Conservation (phyloP, 1,140 invertebrate species). For the Delia radicum region DNA sequence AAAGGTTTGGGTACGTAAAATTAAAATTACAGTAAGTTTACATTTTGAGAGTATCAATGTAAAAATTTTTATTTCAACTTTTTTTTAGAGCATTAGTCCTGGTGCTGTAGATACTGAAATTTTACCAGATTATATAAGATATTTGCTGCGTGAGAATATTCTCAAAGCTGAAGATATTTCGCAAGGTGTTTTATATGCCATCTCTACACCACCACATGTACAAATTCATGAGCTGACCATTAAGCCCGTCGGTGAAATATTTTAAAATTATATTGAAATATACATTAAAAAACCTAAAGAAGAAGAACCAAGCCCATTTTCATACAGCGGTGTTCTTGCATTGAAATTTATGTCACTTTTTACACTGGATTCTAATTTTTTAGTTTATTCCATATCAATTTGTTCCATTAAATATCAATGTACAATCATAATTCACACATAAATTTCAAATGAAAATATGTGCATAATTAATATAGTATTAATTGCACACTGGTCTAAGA, state of each 20-base stretch:
- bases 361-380: too few species aligned
- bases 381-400: too few species aligned
- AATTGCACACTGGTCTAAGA: too few species aligned
- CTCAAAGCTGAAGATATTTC: slow-evolving; percentile 59
- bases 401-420: too few species aligned
- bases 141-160: slow-evolving; percentile 25
- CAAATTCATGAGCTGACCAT: slow-evolving; percentile 55
- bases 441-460: too few species aligned
- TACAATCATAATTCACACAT: too few species aligned
- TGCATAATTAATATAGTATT: too few species aligned
- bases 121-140: slow-evolving; percentile 38
- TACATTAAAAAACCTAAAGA: too few species aligned
- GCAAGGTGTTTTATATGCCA: slow-evolving; percentile 59
- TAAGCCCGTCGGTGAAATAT: slow-evolving; percentile 44
- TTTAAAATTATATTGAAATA: too few species aligned
- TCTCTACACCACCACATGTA: slow-evolving; percentile 58
- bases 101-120: slow-evolving; percentile 62
- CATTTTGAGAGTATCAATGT: slow-evolving; percentile 65
- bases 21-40: slow-evolving; percentile 63
- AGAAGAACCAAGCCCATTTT: too few species aligned
- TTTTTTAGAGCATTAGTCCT: slow-evolving; percentile 62
- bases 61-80: slow-evolving; percentile 35
- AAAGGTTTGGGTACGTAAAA: slow-evolving; percentile 59
- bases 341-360: too few species aligned
- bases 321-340: too few species aligned